These are phyloP conservation scores for Struthidea cinerea DNA, from an alignment of 2,113 vertebrate genomes.

Conservation along the genomic window DNA sequence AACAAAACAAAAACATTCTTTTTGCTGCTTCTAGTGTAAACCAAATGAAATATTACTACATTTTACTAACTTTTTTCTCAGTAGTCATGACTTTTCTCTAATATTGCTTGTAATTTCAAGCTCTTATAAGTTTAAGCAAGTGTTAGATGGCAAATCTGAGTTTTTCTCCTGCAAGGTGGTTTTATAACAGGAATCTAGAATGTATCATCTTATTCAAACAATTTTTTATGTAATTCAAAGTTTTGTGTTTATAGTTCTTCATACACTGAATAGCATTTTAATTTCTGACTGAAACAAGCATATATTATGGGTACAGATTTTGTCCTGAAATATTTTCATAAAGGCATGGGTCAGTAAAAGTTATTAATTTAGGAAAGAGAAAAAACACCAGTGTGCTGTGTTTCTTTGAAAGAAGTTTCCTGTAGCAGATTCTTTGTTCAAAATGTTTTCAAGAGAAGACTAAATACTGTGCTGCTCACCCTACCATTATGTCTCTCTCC, in stretches of 20 bases:
- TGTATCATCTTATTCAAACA: background rate
- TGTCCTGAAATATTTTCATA: background rate
- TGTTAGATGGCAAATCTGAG: background rate
- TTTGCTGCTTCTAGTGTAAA: background rate
- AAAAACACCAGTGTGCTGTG: background rate
- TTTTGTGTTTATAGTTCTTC: background rate
- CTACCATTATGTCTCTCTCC: background rate
- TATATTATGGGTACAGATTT: background rate
- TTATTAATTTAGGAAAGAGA: background rate
- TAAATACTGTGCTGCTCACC: accelerated
- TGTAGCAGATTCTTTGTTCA: background rate
- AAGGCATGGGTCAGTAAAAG: background rate
- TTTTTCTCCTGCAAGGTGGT: background rate
- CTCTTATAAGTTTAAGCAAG: background rate
- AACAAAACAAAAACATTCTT: accelerated
- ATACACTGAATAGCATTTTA: background rate
- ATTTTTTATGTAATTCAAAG: background rate
- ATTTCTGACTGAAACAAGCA: background rate
- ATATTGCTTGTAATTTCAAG: background rate
- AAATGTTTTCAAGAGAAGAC: background rate
- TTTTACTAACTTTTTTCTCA: background rate
- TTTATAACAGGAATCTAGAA: background rate
- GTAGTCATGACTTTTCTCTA: background rate
- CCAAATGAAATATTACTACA: background rate
- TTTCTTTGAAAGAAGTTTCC: background rate